phyloP scores from a whole-genome alignment of 2,888 invertebrate species.

The Melikaiella ostensackeni region DNA sequence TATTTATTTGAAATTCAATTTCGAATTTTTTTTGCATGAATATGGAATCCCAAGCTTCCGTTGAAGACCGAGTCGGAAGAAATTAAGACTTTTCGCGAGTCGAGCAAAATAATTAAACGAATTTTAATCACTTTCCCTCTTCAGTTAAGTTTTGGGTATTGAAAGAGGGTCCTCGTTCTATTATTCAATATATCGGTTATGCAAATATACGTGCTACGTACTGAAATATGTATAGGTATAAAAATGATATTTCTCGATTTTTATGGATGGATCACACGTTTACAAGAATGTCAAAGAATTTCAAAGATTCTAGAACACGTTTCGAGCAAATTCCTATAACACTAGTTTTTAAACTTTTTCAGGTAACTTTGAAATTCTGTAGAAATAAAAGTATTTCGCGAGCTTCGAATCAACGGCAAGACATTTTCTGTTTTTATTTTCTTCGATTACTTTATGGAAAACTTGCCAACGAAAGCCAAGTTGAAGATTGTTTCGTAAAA shows the following conservation, averaged over 20 bases:
- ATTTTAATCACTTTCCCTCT: background rate
- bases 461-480: background rate
- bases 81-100: background rate
- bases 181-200: background rate
- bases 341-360: background rate
- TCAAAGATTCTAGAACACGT: constrained; percentile 9
- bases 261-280: constrained; percentile 3
- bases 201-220: background rate
- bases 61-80: constrained; percentile 5
- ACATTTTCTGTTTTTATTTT: constrained; percentile 2
- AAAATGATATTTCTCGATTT: background rate
- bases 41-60: constrained; percentile 28
- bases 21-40: constrained; percentile 32
- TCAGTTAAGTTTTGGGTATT: background rate
- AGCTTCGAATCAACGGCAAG: background rate
- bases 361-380: background rate
- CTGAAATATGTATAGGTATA: background rate
- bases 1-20: constrained; percentile 36
- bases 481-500: too few species aligned
- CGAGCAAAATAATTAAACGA: constrained; percentile 31
- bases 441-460: background rate
- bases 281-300: constrained; percentile 5
- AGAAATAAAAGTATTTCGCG: constrained; percentile 24
- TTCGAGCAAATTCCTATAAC: constrained; percentile 16
- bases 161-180: background rate